A percentile compares a stretch with the other conserved stretches of the same genome.
These are phyloP conservation scores for Melipona bicolor DNA, from an alignment of 2,888 invertebrate species.

Conservation along the genomic window DNA sequence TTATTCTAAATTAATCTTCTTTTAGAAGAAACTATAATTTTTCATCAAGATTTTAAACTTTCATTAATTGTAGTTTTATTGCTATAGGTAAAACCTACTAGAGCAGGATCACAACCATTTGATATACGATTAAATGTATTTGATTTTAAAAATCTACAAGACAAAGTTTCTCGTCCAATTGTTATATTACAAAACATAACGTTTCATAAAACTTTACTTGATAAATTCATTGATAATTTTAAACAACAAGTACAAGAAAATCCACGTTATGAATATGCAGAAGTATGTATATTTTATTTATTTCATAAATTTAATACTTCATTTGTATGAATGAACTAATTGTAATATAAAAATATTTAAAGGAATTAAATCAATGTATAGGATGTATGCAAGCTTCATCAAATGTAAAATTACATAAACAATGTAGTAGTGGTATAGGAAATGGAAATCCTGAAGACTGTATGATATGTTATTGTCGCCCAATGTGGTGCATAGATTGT, in stretches of 20 bases:
- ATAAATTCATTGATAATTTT: conserved; percentile 94
- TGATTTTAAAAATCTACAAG: conserved; percentile 91
- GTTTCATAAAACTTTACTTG: conserved; percentile 91
- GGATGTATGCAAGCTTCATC: conserved; percentile 94
- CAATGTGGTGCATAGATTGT: conserved; percentile 95
- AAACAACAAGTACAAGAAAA: conserved; percentile 90
- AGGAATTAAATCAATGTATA: conserved; percentile 93
- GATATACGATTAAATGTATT: conserved; percentile 91
- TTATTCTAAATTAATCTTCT: not conserved
- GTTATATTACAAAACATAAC: conserved; percentile 89
- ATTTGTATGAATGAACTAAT: not conserved
- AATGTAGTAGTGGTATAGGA: conserved; percentile 86
- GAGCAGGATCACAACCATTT: conserved; percentile 87
- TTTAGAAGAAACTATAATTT: not conserved
- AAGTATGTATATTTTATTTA: conserved; percentile 84
- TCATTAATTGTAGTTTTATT: conserved; percentile 27
- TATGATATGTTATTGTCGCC: conserved; percentile 90
- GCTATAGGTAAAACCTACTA: conserved; percentile 86
- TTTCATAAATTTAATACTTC: conserved; percentile 15
- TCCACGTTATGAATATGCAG: conserved; percentile 86
- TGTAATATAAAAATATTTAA: conserved; percentile 67
- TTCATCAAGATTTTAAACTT: not conserved
- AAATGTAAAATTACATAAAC: conserved; percentile 91
- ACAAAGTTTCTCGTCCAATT: conserved; percentile 89
- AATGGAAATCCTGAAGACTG: conserved; percentile 84